phyloP scores from a whole-genome alignment of 2,113 vertebrate species.

The Porphyrio hochstetteri region DNA sequence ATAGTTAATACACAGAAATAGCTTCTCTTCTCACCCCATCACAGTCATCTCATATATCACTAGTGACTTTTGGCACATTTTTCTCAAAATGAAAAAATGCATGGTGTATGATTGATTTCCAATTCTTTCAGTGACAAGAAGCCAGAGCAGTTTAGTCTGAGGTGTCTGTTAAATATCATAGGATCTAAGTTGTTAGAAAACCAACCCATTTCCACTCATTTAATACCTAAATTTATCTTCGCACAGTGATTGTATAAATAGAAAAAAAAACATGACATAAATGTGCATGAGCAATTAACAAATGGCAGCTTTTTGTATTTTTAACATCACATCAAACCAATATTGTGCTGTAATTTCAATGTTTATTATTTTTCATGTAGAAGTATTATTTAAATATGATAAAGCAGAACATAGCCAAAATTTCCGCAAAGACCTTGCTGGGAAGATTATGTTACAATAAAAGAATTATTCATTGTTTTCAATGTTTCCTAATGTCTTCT shows the following conservation, averaged over 20 bases:
- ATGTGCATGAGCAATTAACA: background rate
- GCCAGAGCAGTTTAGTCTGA: background rate
- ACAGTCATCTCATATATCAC: conserved; percentile 31
- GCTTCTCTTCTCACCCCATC: background rate
- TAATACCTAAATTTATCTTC: background rate
- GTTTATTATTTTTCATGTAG: background rate
- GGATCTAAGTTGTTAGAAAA: background rate
- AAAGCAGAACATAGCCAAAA: background rate
- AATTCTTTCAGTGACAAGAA: conserved; percentile 29
- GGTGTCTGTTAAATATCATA: conserved; percentile 17
- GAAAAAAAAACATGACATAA: background rate
- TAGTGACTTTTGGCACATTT: background rate
- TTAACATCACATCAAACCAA: background rate
- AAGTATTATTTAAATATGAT: background rate
- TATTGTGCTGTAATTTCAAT: background rate
- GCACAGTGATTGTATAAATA: background rate
- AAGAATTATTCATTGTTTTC: background rate
- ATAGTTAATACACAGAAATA: conserved; percentile 21
- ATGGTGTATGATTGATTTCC: conserved; percentile 25
- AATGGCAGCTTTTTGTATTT: background rate
- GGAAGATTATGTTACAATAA: background rate
- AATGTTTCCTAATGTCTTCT: background rate
- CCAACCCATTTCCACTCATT: background rate
- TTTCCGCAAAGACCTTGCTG: background rate
- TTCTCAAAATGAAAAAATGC: background rate